Evolutionary conservation across 2,113 vertebrate genomes (phyloP).

Genomic region (Percina caprodes): DNA sequence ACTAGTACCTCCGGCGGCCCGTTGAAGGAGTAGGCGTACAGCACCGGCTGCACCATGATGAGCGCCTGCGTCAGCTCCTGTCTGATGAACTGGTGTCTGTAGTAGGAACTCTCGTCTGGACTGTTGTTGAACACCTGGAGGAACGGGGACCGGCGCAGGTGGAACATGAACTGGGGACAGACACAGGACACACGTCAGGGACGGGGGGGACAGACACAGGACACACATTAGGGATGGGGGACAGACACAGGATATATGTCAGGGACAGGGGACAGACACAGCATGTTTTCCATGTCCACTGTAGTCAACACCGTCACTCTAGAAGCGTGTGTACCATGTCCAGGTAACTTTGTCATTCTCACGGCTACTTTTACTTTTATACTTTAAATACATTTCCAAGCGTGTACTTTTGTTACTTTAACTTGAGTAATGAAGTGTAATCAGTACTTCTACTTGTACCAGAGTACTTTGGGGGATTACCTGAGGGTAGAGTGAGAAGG

Average conservation of each 20-base stretch:
- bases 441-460: too few relatives aligned
- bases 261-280: too few relatives aligned
- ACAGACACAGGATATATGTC: too few relatives aligned
- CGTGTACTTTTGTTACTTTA: too few relatives aligned
- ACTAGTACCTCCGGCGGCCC: conserved; percentile 93
- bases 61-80: conserved; percentile 97
- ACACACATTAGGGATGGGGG: too few relatives aligned
- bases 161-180: conserved; percentile 96
- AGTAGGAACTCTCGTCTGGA: conserved; percentile 97
- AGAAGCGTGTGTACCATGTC: too few relatives aligned
- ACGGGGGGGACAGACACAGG: too few relatives aligned
- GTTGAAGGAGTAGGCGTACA: conserved; percentile 96
- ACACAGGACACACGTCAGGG: background rate
- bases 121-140: conserved; percentile 99
- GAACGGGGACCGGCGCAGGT: conserved; percentile 97
- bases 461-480: conserved; percentile 71
- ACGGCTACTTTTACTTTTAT: too few relatives aligned
- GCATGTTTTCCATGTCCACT: too few relatives aligned
- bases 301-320: too few relatives aligned
- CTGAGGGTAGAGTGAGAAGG: conserved; percentile 98
- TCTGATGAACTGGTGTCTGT: conserved; percentile 96
- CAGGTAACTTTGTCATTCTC: background rate
- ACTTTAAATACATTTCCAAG: too few relatives aligned
- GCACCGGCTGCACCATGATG: conserved; percentile 97
- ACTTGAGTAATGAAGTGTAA: too few relatives aligned